Base-by-base conservation (phyloP, 2,888 invertebrate species). In the Lydus trimaculatus region DNA sequence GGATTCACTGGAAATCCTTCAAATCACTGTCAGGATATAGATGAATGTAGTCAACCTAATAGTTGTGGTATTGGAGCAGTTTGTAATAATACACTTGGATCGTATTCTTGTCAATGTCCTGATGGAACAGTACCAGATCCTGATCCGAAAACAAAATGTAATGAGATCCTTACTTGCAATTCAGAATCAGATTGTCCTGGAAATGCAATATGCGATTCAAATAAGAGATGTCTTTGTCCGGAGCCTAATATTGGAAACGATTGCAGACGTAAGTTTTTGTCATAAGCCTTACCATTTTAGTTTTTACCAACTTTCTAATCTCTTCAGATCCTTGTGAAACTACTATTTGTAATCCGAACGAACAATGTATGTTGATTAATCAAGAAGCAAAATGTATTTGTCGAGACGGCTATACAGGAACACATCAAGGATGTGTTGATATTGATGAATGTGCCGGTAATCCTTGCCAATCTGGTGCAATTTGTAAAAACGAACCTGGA, bases 221-320 rank as follows among this genome's bases (percentile, higher is more conserved):
- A 91, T 73, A 90, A 91, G 69, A 90, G 93, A 78, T 97, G 97
- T 82, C 84, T 95, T 43, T 97, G 97, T 79, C 96, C 96, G 2
- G 95, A 95, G 80, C 97, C 97, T 0, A 96, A 96, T 82, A 88
- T 95, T 76, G 97, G 96, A 77, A 94, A 95, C 78, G 95, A 96
- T 80, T 97, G 97, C 79, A 90, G 96, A 85, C 96, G 94, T 94
- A 89, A 91, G 93, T 89, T 31, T 62, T 25, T 31, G 6, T 15
- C 9, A 56, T 70, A 39, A 52, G 33, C 63, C 13, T 63, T 28
- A 28, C 9, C 23, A 31, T 69, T 65, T n/a, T 15, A 36, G 31
- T 23, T 61, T 59, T 43, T 39, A 63, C 25, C 15, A 48, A 48
- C 59, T 23, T 61, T 58, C 13, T 33, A 58, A 58, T 28, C 28